Evolutionary conservation across 2,797 vertebrate genomes (phyloP), one percentile per base, ranked within the genome.

Genomic region (Apodemus agrarius): DNA sequence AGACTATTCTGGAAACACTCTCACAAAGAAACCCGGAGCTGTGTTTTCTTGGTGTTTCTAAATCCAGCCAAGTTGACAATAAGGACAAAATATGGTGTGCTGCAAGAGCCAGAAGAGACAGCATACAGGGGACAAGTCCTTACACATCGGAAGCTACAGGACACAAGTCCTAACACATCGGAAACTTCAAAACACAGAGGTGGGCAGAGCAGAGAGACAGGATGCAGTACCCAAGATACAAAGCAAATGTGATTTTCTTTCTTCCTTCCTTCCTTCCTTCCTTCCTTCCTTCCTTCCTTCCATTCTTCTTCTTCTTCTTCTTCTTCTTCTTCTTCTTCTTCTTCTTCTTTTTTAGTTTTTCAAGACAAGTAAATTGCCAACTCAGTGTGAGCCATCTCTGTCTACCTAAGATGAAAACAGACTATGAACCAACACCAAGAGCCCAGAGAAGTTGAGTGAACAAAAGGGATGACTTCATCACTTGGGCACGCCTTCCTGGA

Each of bases 321-420:
- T n/a, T n/a, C n/a, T n/a, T n/a, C n/a, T n/a, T n/a, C n/a, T n/a
- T n/a, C n/a, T n/a, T n/a, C n/a, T n/a, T n/a, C n/a, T n/a, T n/a
- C n/a, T n/a, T n/a, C n/a, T n/a, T n/a, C n/a, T n/a, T n/a, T n/a
- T n/a, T n/a, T n/a, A n/a, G n/a, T n/a, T n/a, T 94, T 74, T 43
- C 49, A 89, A 61, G n/a, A n/a, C 29, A 29, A 87, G n/a, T 29
- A 72, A 72, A 74, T 59, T 75, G 6, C 10, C 40, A 89, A 52
- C 46, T 46, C 43, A n/a, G 12, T 46, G 10, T 91, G 57, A 21
- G 1, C 14, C 59, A 0, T 72, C 46, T 88, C 22, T 83, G 2
- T 85, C 65, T 88, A 16, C 74, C 63, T 37, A 91, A 94, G 31
- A 65, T 59, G 43, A 89, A 96, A 43, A 57, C 67, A 93, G 81